Percentiles rank a stretch among this genome's conserved stretches.
These are phyloP conservation scores for Sisor rabdophorus DNA, from an alignment of 2,113 vertebrate genomes.

Conservation along the genomic window DNA sequence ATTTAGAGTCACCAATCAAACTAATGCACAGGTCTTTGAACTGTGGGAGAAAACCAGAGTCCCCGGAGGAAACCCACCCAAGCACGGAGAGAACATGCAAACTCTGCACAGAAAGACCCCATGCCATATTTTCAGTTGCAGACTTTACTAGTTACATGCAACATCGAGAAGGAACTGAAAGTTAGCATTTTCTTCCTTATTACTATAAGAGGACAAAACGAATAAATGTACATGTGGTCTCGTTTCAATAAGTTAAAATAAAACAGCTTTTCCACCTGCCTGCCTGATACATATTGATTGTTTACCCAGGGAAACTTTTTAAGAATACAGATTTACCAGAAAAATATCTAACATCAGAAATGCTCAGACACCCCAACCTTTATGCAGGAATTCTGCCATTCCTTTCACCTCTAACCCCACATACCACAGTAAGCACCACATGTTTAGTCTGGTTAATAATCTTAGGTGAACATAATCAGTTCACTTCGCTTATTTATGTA, in stretches of 20 bases:
- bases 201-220: slow-evolving; percentile 9
- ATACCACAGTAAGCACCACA: slow-evolving; percentile 24
- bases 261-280: background rate
- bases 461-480: background rate
- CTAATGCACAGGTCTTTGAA: no score
- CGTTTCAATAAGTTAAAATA: slow-evolving; percentile 23
- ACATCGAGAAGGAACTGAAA: background rate
- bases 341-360: background rate
- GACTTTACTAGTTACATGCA: no score
- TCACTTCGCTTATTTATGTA: slow-evolving; percentile 7
- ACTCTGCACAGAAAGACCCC: no score
- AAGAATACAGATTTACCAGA: slow-evolving; percentile 1
- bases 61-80: no score
- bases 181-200: slow-evolving; percentile 22
- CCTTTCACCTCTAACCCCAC: background rate
- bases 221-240: slow-evolving; percentile 42
- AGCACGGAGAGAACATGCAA: no score
- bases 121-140: no score
- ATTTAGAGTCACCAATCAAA: no score
- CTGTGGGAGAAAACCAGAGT: no score
- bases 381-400: slow-evolving; percentile 3
- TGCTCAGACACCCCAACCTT: background rate
- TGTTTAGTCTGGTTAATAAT: slow-evolving; percentile 1
- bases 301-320: background rate
- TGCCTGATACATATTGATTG: background rate